Base-by-base conservation (phyloP, 2,113 vertebrate genomes). In the Oostethus manadensis region DNA sequence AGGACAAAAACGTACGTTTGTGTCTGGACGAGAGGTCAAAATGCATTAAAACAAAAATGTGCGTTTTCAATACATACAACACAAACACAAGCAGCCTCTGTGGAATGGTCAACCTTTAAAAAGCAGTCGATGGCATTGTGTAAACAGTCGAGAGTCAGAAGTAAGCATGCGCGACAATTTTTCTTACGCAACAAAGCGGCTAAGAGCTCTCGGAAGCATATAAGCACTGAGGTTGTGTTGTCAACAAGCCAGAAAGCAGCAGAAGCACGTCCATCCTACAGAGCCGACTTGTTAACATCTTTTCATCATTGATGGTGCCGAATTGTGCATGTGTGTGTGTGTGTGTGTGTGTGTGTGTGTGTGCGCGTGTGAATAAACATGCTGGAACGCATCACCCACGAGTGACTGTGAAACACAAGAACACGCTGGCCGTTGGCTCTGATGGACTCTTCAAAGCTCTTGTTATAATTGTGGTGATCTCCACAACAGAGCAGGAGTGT, bases 111-210 rank as follows among this genome's bases (percentile, higher is more conserved):
- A 40, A 15, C 14, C 58, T 66, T 50, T 66, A 71, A 15, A 55
- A 62, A 44, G 45, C 49, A 16, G 33, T 46, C 48, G 1, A 17
- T 11, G n/a, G 29, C 58, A 40, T 47, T 53, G 51, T 65, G 60
- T 68, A 51, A 71, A 71, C 58, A 43, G 58, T 56, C 51, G 51
- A 47, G 65, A 23, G 0, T n/a, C 18, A 62, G 63, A 63, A 38
- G 18, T 11, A 42, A 15, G 17, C 49, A 20, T 3, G 56, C 33
- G 40, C 29, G 44, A 10, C 53, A 33, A 6, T 55, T 58, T 15
- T 23, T 62, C 51, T 77, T 64, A 45, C 17, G 17, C 45, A 64
- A 45, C 63, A 70, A 14, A 29, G 14, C 0, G 53, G 47, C 66
- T 26, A 56, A 64, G 59, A 26, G 56, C 68, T 66, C 56, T 58